These are phyloP conservation scores for Onychostoma macrolepis DNA, from an alignment of 2,113 vertebrate species.

Conservation along the genomic window DNA sequence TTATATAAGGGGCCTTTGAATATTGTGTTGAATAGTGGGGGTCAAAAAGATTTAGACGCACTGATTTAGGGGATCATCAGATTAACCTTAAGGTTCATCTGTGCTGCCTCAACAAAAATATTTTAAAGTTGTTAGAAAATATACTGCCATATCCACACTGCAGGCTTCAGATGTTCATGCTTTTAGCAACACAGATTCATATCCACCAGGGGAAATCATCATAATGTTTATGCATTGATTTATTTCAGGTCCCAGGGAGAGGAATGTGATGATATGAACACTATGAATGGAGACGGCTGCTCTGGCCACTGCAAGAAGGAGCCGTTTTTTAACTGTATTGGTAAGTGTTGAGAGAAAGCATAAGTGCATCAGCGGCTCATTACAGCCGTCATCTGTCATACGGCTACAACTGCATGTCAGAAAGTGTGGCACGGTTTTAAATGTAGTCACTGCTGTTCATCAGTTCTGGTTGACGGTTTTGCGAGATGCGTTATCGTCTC, in stretches of 20 bases:
- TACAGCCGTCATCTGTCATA: background rate
- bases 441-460: background rate
- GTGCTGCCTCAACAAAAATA: background rate
- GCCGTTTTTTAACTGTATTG: conserved; percentile 91
- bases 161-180: background rate
- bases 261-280: conserved; percentile 95
- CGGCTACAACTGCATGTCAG: background rate
- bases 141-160: background rate
- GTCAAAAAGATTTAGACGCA: background rate
- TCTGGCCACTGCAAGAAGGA: conserved; percentile 93
- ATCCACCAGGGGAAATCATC: background rate
- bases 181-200: conserved; percentile 15
- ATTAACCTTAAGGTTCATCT: background rate
- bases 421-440: background rate
- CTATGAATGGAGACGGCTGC: conserved; percentile 92
- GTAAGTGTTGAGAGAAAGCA: conserved; percentile 75
- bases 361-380: background rate
- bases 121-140: background rate
- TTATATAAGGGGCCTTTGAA: background rate
- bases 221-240: conserved; percentile 31
- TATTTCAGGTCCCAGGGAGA: conserved; percentile 85
- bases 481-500: background rate
- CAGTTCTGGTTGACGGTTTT: background rate
- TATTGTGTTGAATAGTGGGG: background rate
- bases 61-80: background rate